Evolutionary conservation across 1,140 invertebrate species (phyloP), one percentile per base, ranked within the genome.

Genomic region (Thalassaphorura encarpata): DNA sequence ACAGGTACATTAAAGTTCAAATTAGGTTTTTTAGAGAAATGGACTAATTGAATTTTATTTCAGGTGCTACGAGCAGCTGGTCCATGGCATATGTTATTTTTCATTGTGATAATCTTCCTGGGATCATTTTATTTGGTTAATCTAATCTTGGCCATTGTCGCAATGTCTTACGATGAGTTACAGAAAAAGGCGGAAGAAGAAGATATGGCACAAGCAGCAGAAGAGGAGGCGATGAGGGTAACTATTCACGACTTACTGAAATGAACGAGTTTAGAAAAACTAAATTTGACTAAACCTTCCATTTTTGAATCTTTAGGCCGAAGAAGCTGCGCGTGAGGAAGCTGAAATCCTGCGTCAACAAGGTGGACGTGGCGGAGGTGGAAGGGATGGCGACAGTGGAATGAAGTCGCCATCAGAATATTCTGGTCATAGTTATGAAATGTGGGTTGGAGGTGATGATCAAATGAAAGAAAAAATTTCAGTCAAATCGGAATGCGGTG

Each of bases 41-140:
- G 29, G 5, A 52, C 16, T 42, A 8, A 49, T 29, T 39, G 27
- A 5, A 18, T 54, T 63, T 57, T 45, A 59, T 70, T 74, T 28
- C 67, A 89, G 85, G 80, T 96, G 62, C 75, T 98, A 67, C 79
- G 92, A 72, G 89, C 91, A 51, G 89, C 90, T 64, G 93, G 94
- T 61, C 90, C 91, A 45, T 93, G 88, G 87, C 91, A 97, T 75
- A 92, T 96, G 79, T 73, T 95, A 64, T 98, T 97, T 78, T 98
- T 98, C 78, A 89, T 97, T 67, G 86, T 97, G 55, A 95, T 97
- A 71, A 97, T 98, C 73, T 95, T 98, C 76, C 79, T 97, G 69
- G 93, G 94, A 65, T 97, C 94, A 47, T 97, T 97, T 77, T 98
- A 97, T 78, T 83, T 97, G 67, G 90, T 97, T 61, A 98, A 98